A percentile compares a stretch with the other conserved stretches of the same genome.
These are phyloP conservation scores for Cataglyphis livida DNA, from an alignment of 2,888 invertebrate genomes.

Conservation along the genomic window DNA sequence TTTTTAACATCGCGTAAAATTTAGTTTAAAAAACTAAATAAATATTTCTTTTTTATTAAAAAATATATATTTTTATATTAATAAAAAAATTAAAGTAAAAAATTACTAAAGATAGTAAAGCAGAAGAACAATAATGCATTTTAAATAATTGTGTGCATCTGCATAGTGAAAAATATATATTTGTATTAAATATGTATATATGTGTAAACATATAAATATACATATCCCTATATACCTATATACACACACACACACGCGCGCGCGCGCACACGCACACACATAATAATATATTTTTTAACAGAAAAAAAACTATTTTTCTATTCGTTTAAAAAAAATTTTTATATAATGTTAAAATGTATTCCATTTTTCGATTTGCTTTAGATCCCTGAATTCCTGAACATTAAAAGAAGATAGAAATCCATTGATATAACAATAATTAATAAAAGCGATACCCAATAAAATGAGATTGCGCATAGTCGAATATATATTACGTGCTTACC, in stretches of 20 bases:
- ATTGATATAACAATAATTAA: not conserved
- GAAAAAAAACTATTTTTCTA: not conserved
- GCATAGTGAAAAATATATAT: not conserved
- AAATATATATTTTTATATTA: not conserved
- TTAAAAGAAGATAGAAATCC: not conserved
- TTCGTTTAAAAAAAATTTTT: not conserved
- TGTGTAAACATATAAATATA: not conserved
- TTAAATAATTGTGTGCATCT: too few species aligned
- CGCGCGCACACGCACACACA: too few species aligned
- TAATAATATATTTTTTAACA: not conserved
- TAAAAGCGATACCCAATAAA: not conserved
- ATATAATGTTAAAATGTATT: not conserved
- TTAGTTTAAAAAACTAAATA: not conserved
- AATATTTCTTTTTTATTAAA: not conserved
- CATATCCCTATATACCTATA: too few species aligned
- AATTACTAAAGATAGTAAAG: too few species aligned
- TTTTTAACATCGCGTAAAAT: not conserved
- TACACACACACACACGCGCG: too few species aligned
- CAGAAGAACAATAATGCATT: too few species aligned
- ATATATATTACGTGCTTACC: constrained; percentile 84
- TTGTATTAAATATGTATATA: not conserved
- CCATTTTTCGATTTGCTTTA: not conserved
- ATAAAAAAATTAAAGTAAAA: not conserved
- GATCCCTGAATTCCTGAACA: not conserved
- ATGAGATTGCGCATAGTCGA: not conserved